A percentile compares a stretch with the other conserved stretches of the same genome.
These are phyloP conservation scores for Peromyscus nudipes DNA, from an alignment of 2,797 vertebrate species.

Conservation along the genomic window DNA sequence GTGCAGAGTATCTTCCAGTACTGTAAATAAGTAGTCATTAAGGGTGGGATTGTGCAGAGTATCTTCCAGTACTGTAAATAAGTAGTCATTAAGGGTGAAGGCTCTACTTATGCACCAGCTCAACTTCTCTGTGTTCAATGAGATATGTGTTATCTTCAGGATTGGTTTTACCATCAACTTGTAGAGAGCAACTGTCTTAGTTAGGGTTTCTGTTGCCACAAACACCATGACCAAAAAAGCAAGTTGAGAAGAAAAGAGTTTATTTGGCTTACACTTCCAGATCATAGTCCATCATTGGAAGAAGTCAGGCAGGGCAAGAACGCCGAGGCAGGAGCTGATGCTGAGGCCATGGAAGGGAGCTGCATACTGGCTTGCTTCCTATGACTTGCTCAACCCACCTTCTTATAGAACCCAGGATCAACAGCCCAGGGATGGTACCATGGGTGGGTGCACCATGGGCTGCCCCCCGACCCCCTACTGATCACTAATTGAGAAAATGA, in stretches of 20 bases:
- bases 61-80: background rate
- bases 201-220: background rate
- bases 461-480: background rate
- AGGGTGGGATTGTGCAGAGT: background rate
- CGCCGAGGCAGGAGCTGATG: background rate
- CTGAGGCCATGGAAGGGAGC: background rate
- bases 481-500: background rate
- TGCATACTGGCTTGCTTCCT: background rate
- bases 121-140: background rate
- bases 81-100: background rate
- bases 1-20: background rate
- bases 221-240: background rate
- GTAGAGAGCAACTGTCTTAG: background rate
- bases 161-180: background rate
- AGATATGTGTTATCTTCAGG: background rate
- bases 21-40: background rate
- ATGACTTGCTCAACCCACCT: background rate
- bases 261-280: background rate
- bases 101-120: background rate
- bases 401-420: background rate
- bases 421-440: background rate
- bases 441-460: background rate
- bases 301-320: background rate
- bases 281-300: background rate
- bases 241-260: background rate